phyloP scores from a whole-genome alignment of 2,888 invertebrate species.

The Aphidius colemani region DNA sequence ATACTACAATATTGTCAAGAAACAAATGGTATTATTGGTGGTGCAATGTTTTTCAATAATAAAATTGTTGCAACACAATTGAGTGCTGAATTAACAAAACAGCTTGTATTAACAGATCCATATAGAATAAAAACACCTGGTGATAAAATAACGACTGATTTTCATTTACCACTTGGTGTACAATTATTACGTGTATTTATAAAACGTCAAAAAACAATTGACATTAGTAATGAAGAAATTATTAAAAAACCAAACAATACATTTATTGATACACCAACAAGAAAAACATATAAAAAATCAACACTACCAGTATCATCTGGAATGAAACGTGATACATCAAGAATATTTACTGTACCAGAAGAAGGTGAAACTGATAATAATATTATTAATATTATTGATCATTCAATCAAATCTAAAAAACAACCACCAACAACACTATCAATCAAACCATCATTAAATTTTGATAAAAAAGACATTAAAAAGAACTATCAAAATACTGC shows the following conservation, averaged over 20 bases:
- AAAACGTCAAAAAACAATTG: constrained; percentile 64
- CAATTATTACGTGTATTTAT: constrained; percentile 81
- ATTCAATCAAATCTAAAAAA: no score
- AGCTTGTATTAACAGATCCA: constrained; percentile 81
- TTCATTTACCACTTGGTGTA: constrained; percentile 79
- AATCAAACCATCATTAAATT: constrained; percentile 21
- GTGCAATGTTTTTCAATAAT: constrained; percentile 85
- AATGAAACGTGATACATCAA: constrained; percentile 79
- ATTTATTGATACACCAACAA: constrained; percentile 24
- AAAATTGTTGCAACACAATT: constrained; percentile 84
- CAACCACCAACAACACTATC: constrained; percentile 16
- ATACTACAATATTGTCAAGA: constrained; percentile 83
- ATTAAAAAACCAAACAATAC: not conserved
- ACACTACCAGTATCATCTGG: constrained; percentile 58
- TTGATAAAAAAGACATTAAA: constrained; percentile 5
- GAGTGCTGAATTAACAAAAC: constrained; percentile 72
- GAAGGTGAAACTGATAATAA: constrained; percentile 64
- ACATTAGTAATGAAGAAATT: constrained; percentile 26
- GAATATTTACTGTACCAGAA: constrained; percentile 83
- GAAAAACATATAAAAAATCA: constrained; percentile 37
- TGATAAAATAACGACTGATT: constrained; percentile 68
- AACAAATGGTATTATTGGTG: constrained; percentile 77
- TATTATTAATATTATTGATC: no score
- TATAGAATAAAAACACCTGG: constrained; percentile 83
- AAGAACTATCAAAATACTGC: constrained; percentile 25